These are phyloP conservation scores for Brachymystax lenok DNA, from an alignment of 2,797 vertebrate species.

Conservation along the genomic window DNA sequence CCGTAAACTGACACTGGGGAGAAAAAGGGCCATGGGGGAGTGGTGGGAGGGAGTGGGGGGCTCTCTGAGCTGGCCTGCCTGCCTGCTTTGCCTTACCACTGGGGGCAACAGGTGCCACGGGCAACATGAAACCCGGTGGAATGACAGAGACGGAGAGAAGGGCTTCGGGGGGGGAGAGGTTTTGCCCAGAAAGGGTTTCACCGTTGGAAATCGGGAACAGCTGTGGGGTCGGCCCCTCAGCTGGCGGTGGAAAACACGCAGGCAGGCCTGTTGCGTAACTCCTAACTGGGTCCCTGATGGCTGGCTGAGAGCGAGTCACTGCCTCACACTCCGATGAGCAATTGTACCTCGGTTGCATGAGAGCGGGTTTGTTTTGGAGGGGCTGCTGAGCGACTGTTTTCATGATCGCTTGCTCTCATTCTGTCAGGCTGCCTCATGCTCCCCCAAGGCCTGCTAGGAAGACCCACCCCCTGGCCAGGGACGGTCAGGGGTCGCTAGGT, in stretches of 20 bases:
- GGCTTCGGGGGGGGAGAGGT: constrained; percentile 20
- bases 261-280: constrained; percentile 59
- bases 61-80: background rate
- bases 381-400: constrained; percentile 30
- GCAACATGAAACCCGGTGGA: constrained; percentile 60
- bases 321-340: constrained; percentile 33
- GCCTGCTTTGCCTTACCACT: constrained; percentile 24
- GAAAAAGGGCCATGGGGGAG: background rate
- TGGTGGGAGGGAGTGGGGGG: background rate
- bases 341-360: background rate
- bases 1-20: constrained; percentile 41
- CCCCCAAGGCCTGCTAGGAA: constrained; percentile 25
- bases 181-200: constrained; percentile 40
- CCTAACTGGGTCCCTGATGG: constrained; percentile 54
- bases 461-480: constrained; percentile 7
- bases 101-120: constrained; percentile 61
- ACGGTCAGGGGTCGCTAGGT: background rate
- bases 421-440: constrained; percentile 20
- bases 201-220: constrained; percentile 63
- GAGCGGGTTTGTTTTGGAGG: background rate
- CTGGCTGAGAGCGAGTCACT: constrained; percentile 8
- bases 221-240: constrained; percentile 37
- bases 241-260: constrained; percentile 35
- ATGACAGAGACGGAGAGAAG: constrained; percentile 36
- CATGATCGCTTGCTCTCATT: constrained; percentile 8